Evolutionary conservation across 2,888 invertebrate genomes (phyloP), one percentile per base, ranked within the genome.

Genomic region (Synanthedon formicaeformis): DNA sequence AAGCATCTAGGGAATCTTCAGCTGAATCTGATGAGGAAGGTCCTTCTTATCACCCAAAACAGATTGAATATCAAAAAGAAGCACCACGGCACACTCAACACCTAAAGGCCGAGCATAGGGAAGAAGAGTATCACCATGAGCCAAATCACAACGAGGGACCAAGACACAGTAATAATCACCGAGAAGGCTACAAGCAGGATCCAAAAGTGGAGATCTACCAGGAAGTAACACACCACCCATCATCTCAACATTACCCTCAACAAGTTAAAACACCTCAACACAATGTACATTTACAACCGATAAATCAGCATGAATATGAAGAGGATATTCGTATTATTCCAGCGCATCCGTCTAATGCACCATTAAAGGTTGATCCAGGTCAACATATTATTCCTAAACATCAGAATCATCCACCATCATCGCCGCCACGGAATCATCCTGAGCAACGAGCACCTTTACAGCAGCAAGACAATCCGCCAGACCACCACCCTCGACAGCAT

Each of bases 281-380:
- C 56, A 60, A 65, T 14, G 61, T 61, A n/a, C 57, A 64, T 40
- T 58, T 69, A 50, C 69, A 73, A 50, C 67, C 73, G 11, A 62
- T 75, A 57, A n/a, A 2, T 45, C 65, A 68, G 6, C 75, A 66
- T 13, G 69, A 82, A 58, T 78, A 77, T 56, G 79, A 81, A 59
- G 77, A 78, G 60, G 71, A 82, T 54, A 74, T 81, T 52, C 66
- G 64, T 23, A 57, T 78, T 49, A 49, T 71, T 5, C 70, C 71
- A 3, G 57, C 64, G 2, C 67, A 73, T n/a, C 67, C 65, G 41
- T 58, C 68, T n/a, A 62, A 61, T 41, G 75, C 73, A 50, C 60
- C 70, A 16, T 75, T 81, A 58, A 73, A 73, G 58, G 75, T 77
- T 5, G 68, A 81, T 54, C 78, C 77, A 13, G 68, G 65, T 57